Evolutionary conservation across 2,797 vertebrate genomes (phyloP), one percentile per base, ranked within the genome.

Genomic region (Cuculus canorus): DNA sequence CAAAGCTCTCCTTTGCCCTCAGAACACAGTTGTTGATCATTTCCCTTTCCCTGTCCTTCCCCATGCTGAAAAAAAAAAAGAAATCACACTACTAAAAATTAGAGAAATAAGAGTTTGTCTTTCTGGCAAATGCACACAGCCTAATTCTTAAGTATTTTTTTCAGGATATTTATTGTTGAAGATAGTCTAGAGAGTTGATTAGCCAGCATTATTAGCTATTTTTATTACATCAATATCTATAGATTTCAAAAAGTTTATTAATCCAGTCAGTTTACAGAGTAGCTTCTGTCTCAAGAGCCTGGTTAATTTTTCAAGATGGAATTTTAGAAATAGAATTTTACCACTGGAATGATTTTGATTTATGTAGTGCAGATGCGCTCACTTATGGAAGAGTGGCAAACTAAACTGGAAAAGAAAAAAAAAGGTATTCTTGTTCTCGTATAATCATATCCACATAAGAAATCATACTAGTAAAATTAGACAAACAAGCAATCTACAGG

Each of bases 61-160:
- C 0, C 0, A n/a, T n/a, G n/a, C 11, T 3, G 7, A 6, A 7
- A 4, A 11, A 37, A 50, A 15, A 27, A 69, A 16, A 37, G 43
- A 52, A 45, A 47, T 32, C 33, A 79, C 18, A 22, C 3, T 23
- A 57, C 5, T 35, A 39, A 82, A 59, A 94, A 66, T 17, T 16
- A 66, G 6, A 54, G 14, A 76, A 41, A 35, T 57, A 13, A 43
- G 27, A 54, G 19, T 39, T 87, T 87, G 4, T 69, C 47, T 18
- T 64, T 85, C 28, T 77, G 16, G 28, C 54, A 23, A 11, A 7
- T 8, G 56, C 10, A 27, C 7, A 59, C 35, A 79, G 19, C 2
- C 28, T 21, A 32, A 43, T 15, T n/a, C 9, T 50, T 35, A 43
- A n/a, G 6, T n/a, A 18, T 3, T 71, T 81, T 72, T 87, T 64